Evolutionary conservation across 2,113 vertebrate species (phyloP), one percentile per base, ranked within the genome.

Genomic region (Mobula birostris): DNA sequence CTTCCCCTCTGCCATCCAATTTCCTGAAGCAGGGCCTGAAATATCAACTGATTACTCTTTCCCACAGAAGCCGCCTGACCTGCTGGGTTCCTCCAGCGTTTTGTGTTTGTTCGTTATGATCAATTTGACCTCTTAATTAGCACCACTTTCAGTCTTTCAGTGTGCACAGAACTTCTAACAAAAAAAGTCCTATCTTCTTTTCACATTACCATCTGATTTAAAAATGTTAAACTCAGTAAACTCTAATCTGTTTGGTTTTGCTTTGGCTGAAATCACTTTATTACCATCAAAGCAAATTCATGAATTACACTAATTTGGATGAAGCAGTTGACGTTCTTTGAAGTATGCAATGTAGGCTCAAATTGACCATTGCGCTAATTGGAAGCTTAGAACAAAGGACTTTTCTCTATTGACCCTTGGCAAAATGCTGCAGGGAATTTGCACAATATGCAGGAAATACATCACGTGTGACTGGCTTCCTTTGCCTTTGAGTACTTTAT

Each of bases 401-500:
- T 90, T 88, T n/a, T 19, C 61, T 90, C 12, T 1, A 90, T 90
- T 66, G 61, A 90, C 85, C 61, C 12, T 36, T 88, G 83, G 83
- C 56, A 63, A 63, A 27, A 32, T 29, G 7, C 83, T 63, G 83
- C 58, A 63, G 85, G 61, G 85, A 90, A 90, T 32, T 66, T 90
- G n/a, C n/a, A 90, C 85, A 90, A 90, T 90, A n/a, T 66, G 85
- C 63, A 63, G 63, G 63, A 58, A 90, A 90, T 66, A 66, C 85
- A 90, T 90, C 32, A 90, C 63, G 66, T 90, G 85, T 90, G 85
- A 90, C 85, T 66, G 61, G 85, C 29, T 66, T 32, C 85, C 61
- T n/a, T 29, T 66, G 61, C 85, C 66, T 63, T 66, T 58, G 58
- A 32, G 63, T 24, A 19, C 61, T 88, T 61, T n/a, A 66, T 29